A percentile compares a stretch with the other conserved stretches of the same genome.
Conservation (phyloP, 2,888 invertebrate genomes). For the Meteorus cinctellus region DNA sequence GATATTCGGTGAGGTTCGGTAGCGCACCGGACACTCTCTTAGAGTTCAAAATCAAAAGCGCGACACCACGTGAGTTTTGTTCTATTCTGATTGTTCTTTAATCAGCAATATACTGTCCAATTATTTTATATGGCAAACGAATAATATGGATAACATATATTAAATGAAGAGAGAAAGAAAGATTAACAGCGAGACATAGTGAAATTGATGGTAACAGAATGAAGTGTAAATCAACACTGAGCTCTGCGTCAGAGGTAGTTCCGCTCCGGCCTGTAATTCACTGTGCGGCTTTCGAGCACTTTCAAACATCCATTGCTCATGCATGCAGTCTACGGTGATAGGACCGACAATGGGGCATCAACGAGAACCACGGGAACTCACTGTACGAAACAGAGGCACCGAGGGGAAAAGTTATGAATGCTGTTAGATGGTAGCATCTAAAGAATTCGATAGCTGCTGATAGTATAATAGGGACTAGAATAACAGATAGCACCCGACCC, state of each 20-base stretch:
- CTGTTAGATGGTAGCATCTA: slow-evolving; percentile 7
- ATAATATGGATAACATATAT: no score
- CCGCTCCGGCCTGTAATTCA: slow-evolving; percentile 10
- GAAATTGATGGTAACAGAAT: slow-evolving; percentile 47
- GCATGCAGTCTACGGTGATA: background rate
- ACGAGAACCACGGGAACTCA: background rate
- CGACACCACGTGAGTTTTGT: background rate
- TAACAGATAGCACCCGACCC: background rate
- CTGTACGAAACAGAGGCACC: background rate
- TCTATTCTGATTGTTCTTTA: no score
- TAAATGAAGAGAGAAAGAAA: no score
- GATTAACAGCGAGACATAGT: background rate
- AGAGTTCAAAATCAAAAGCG: background rate
- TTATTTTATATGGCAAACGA: no score
- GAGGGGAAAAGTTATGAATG: slow-evolving; percentile 10
- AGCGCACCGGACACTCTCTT: background rate
- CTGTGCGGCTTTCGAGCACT: slow-evolving; percentile 10
- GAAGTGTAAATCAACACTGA: slow-evolving; percentile 51
- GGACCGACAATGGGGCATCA: background rate
- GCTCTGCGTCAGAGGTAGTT: slow-evolving; percentile 20
- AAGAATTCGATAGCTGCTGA: background rate
- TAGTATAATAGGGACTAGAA: background rate
- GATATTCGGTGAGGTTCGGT: background rate
- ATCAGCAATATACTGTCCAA: no score
- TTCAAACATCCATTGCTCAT: slow-evolving; percentile 5